Conservation (phyloP, 2,888 invertebrate species). For the Muschampia plurimacula region DNA sequence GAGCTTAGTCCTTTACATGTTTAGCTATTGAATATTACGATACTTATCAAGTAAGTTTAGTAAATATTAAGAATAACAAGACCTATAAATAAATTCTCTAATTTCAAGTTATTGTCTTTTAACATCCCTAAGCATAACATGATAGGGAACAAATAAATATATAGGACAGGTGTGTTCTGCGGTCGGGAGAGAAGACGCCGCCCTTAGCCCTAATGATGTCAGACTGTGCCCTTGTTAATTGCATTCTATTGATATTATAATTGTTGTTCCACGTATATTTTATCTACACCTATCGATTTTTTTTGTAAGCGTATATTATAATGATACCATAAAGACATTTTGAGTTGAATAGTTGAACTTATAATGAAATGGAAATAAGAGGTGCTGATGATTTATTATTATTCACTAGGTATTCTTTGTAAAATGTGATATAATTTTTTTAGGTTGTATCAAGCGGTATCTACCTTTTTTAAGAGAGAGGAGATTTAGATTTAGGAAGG, state of each 20-base stretch:
- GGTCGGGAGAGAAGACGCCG: conserved; percentile 29
- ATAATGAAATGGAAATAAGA: too few species aligned
- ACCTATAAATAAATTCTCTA: too few species aligned
- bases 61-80: too few species aligned
- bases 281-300: not conserved
- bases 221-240: conserved; percentile 29
- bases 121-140: conserved; percentile 25
- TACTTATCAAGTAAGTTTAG: too few species aligned
- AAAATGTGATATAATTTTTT: too few species aligned
- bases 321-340: not conserved
- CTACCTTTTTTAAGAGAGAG: too few species aligned
- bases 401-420: too few species aligned
- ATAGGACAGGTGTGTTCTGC: conserved; percentile 43
- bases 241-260: conserved; percentile 30
- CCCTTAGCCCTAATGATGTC: conserved; percentile 26
- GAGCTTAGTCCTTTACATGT: too few species aligned
- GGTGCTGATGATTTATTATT: too few species aligned
- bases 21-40: too few species aligned
- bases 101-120: not conserved
- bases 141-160: conserved; percentile 36
- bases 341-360: not conserved
- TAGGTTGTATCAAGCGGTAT: too few species aligned
- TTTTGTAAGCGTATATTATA: not conserved
- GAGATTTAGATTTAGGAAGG: too few species aligned
- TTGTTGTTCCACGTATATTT: not conserved